phyloP scores from a whole-genome alignment of 2,888 invertebrate species.

The Noctua janthina region DNA sequence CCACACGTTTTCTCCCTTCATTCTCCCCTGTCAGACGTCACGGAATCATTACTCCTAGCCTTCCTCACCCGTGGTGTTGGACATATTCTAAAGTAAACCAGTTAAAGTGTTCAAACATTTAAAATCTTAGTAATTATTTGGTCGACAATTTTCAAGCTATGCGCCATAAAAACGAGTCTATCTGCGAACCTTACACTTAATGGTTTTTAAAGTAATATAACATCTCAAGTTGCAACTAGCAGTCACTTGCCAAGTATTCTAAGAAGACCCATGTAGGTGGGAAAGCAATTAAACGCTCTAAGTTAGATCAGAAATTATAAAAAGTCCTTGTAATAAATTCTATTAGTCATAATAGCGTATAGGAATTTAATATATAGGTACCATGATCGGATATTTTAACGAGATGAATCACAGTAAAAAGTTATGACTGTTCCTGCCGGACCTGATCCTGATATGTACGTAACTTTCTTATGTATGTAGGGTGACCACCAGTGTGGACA shows the following conservation, averaged over 20 bases:
- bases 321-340: conserved; percentile 44
- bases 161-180: background rate
- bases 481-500: conserved; percentile 46
- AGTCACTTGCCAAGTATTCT: conserved; percentile 15
- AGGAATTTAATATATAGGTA: conserved; percentile 46
- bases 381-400: conserved; percentile 51
- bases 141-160: too few species aligned
- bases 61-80: background rate
- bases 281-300: conserved; percentile 33
- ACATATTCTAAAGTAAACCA: background rate
- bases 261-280: conserved; percentile 32
- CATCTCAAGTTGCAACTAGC: background rate
- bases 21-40: too few species aligned
- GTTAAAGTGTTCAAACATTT: background rate
- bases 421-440: conserved; percentile 47
- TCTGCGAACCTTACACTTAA: background rate
- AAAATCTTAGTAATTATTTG: background rate
- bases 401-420: conserved; percentile 61
- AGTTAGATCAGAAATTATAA: conserved; percentile 29
- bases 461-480: conserved; percentile 56
- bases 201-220: background rate
- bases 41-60: too few species aligned
- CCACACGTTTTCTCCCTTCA: too few species aligned
- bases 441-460: conserved; percentile 45
- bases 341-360: conserved; percentile 50